phyloP scores from a whole-genome alignment of 2,797 vertebrate species.

The Argentina silus region DNA sequence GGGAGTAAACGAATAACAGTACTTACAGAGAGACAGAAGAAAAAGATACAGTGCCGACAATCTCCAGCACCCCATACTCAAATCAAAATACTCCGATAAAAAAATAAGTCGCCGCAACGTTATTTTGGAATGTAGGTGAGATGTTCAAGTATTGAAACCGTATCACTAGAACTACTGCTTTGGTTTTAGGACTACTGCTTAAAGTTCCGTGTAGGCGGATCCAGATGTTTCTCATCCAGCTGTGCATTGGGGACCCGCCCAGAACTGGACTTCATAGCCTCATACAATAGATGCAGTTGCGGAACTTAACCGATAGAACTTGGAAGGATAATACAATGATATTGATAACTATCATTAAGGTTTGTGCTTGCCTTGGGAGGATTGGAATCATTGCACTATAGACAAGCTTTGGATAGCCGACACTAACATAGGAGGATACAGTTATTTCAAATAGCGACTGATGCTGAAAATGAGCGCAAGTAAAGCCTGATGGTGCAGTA shows the following conservation, averaged over 20 bases:
- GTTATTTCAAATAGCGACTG: no score
- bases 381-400: no score
- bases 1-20: slow-evolving; percentile 44
- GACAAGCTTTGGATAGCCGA: background rate
- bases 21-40: slow-evolving; percentile 63
- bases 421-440: background rate
- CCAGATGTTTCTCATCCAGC: slow-evolving; percentile 88
- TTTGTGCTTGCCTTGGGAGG: no score
- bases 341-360: no score
- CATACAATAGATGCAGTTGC: no score
- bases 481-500: no score
- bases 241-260: slow-evolving; percentile 84
- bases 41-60: slow-evolving; percentile 48
- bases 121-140: slow-evolving; percentile 15
- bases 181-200: slow-evolving; percentile 42
- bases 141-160: slow-evolving; percentile 37
- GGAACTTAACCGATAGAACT: no score
- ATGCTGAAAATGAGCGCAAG: no score
- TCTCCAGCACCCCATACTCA: slow-evolving; percentile 66
- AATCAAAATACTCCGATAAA: slow-evolving; percentile 18
- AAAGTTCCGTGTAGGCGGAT: slow-evolving; percentile 72
- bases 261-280: slow-evolving; percentile 42
- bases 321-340: no score
- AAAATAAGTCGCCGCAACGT: slow-evolving; percentile 6
- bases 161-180: slow-evolving; percentile 37